phyloP scores from a whole-genome alignment of 2,797 vertebrate genomes.

The Falco biarmicus region DNA sequence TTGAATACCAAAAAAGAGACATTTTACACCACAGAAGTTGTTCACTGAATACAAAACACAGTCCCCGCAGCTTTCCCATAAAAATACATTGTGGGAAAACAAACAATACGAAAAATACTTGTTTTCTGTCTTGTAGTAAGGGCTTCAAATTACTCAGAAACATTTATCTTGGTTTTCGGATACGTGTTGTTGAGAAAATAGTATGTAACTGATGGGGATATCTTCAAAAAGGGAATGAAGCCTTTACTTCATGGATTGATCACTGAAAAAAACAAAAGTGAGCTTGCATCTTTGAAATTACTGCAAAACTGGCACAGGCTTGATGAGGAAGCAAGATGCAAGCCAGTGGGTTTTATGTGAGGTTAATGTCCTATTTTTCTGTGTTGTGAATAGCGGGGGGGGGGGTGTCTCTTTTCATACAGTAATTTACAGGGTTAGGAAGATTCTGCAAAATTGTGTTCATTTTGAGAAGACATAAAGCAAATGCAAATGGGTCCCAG shows the following conservation, averaged over 20 bases:
- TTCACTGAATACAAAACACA: background rate
- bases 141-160: background rate
- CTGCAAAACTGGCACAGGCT: background rate
- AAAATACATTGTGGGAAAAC: constrained; percentile 22
- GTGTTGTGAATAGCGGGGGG: background rate
- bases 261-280: background rate
- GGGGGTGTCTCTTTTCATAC: background rate
- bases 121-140: background rate
- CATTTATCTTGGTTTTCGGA: background rate
- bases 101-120: background rate
- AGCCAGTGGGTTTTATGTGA: constrained; percentile 42
- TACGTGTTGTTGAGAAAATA: background rate
- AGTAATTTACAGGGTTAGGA: background rate
- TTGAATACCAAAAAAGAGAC: constrained; percentile 23
- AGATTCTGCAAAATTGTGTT: background rate
- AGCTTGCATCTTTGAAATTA: constrained; percentile 21
- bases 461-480: constrained; percentile 29
- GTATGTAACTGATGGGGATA: background rate
- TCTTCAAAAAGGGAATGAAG: background rate
- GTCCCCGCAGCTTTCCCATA: background rate
- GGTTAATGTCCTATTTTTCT: constrained; percentile 52
- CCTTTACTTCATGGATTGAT: background rate
- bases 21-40: constrained; percentile 19
- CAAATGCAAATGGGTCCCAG: background rate
- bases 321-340: constrained; percentile 31